Evolutionary conservation across 2,888 invertebrate genomes (phyloP).

Genomic region (Yponomeuta evonymella): DNA sequence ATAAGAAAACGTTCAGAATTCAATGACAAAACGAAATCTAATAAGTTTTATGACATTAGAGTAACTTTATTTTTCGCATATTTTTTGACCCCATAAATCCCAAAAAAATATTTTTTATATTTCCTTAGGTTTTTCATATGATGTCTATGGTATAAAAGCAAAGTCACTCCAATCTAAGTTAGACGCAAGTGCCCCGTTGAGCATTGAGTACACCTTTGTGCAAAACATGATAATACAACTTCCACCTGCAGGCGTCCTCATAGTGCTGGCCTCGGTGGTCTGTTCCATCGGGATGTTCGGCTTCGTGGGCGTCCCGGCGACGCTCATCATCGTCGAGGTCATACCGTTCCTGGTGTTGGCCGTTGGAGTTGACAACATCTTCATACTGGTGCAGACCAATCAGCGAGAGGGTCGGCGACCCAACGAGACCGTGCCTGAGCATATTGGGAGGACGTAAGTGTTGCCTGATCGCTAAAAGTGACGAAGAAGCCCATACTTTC

Average conservation of each 20-base stretch:
- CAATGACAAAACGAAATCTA: too few species aligned
- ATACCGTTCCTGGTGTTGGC: slow-evolving; percentile 98
- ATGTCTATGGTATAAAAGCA: too few species aligned
- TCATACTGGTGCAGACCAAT: slow-evolving; percentile 96
- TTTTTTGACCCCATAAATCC: too few species aligned
- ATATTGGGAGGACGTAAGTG: slow-evolving; percentile 86
- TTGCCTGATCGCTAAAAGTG: not conserved
- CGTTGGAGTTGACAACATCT: slow-evolving; percentile 99
- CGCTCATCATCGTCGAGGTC: slow-evolving; percentile 98
- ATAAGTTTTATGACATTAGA: too few species aligned
- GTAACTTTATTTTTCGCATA: too few species aligned
- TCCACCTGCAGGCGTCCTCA: slow-evolving; percentile 84
- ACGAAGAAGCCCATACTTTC: not conserved
- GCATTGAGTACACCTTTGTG: too few species aligned
- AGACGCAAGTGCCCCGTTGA: too few species aligned
- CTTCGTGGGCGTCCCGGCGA: slow-evolving; percentile 91
- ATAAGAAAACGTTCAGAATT: too few species aligned
- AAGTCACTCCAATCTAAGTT: too few species aligned
- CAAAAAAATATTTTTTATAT: too few species aligned
- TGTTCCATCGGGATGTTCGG: slow-evolving; percentile 96
- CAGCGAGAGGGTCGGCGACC: slow-evolving; percentile 85
- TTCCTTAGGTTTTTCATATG: too few species aligned
- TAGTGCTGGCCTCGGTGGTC: slow-evolving; percentile 94
- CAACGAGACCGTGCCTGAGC: slow-evolving; percentile 88
- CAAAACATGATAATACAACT: too few species aligned